phyloP scores from a whole-genome alignment of 2,113 vertebrate species.

The Galemys pyrenaicus region DNA sequence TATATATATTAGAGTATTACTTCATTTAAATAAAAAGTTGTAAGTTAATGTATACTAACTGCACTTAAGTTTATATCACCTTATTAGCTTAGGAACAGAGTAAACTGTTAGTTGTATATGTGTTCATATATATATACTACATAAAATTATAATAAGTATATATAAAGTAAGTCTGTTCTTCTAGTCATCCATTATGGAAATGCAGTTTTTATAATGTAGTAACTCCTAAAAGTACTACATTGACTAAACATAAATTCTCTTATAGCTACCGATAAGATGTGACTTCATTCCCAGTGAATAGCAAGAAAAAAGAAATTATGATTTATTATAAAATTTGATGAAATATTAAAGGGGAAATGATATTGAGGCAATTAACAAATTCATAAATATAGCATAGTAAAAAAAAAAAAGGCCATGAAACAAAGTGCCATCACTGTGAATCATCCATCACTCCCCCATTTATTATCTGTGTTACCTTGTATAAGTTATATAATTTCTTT shows the following conservation, averaged over 20 bases:
- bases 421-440: neutral
- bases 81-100: neutral
- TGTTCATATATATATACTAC: neutral
- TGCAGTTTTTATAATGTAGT: slow-evolving; percentile 10
- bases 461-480: neutral
- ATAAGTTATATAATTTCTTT: no score
- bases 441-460: neutral
- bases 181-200: neutral
- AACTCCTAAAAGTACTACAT: slow-evolving; percentile 41
- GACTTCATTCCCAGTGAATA: neutral
- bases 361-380: slow-evolving; percentile 34
- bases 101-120: neutral
- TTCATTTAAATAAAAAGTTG: neutral
- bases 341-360: slow-evolving; percentile 47
- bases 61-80: neutral
- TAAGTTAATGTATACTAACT: neutral
- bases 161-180: neutral
- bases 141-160: no score
- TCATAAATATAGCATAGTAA: slow-evolving; percentile 10
- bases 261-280: neutral
- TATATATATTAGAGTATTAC: neutral
- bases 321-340: neutral
- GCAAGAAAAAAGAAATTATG: neutral
- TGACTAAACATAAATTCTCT: slow-evolving; percentile 32
- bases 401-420: neutral